These are phyloP conservation scores for Thalassoma bifasciatum DNA, from an alignment of 2,113 vertebrate genomes.

Conservation along the genomic window DNA sequence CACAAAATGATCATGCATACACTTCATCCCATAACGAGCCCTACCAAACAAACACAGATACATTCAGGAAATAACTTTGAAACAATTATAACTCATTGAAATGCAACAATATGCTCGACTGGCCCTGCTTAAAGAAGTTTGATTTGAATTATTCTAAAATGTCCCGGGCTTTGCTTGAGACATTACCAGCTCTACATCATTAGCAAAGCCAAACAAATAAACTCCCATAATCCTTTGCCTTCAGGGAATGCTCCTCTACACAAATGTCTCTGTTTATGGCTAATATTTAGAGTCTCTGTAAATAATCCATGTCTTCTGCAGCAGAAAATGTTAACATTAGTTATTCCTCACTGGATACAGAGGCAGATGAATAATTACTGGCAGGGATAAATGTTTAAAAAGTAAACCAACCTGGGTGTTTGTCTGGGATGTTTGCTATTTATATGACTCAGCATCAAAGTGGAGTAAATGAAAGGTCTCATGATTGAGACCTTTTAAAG, in stretches of 20 bases:
- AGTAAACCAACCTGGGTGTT: constrained; percentile 2
- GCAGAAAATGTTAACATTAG: constrained; percentile 39
- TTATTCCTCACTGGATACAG: background rate
- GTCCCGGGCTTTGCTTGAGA: constrained; percentile 30
- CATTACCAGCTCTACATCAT: constrained; percentile 57
- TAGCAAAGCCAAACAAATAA: constrained; percentile 64
- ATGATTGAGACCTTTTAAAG: constrained; percentile 9
- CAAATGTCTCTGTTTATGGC: constrained; percentile 51
- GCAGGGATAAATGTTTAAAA: constrained; percentile 6
- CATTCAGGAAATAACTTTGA: background rate
- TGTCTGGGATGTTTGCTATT: background rate
- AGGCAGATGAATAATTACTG: background rate
- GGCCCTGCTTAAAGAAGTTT: constrained; percentile 27
- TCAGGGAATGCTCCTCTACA: constrained; percentile 29
- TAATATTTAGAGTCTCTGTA: constrained; percentile 40
- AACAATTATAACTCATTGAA: constrained; percentile 16
- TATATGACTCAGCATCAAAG: background rate
- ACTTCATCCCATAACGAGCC: background rate
- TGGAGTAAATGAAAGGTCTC: constrained; percentile 7
- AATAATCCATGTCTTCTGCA: constrained; percentile 33
- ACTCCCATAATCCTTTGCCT: constrained; percentile 41
- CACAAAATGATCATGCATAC: background rate
- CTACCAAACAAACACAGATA: constrained; percentile 5
- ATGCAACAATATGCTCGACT: constrained; percentile 28
- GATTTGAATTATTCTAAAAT: constrained; percentile 55